Conservation (phyloP, 2,113 vertebrate species). For the Pangasianodon hypophthalmus region DNA sequence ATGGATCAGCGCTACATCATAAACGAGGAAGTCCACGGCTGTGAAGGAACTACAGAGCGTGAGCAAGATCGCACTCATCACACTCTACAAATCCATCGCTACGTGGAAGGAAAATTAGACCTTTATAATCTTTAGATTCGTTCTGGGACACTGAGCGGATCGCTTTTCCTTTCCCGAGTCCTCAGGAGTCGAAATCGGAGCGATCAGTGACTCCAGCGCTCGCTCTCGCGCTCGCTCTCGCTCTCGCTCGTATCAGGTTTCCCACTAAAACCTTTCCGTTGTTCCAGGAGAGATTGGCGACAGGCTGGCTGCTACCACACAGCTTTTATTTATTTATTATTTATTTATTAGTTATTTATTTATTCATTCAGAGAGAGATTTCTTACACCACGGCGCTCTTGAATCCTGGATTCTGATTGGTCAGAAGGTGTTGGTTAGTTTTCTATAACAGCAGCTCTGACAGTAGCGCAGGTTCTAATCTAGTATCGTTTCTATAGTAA, state of each 20-base stretch:
- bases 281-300: background rate
- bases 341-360: too few species aligned
- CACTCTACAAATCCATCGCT: background rate
- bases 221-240: background rate
- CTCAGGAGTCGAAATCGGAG: too few species aligned
- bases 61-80: too few species aligned
- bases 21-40: background rate
- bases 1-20: background rate
- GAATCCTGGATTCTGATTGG: background rate
- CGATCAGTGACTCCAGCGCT: background rate
- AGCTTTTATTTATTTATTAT: too few species aligned
- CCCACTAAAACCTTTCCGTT: background rate
- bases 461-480: background rate
- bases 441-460: background rate
- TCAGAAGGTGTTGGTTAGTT: background rate
- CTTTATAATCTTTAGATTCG: background rate
- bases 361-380: too few species aligned
- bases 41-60: background rate
- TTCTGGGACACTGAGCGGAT: background rate
- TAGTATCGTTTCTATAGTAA: background rate
- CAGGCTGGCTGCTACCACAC: background rate
- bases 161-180: background rate
- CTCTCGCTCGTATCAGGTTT: background rate
- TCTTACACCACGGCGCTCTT: background rate
- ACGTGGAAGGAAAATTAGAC: background rate